Conservation (phyloP, 2,888 invertebrate species). For the Priocnemis perturbator region DNA sequence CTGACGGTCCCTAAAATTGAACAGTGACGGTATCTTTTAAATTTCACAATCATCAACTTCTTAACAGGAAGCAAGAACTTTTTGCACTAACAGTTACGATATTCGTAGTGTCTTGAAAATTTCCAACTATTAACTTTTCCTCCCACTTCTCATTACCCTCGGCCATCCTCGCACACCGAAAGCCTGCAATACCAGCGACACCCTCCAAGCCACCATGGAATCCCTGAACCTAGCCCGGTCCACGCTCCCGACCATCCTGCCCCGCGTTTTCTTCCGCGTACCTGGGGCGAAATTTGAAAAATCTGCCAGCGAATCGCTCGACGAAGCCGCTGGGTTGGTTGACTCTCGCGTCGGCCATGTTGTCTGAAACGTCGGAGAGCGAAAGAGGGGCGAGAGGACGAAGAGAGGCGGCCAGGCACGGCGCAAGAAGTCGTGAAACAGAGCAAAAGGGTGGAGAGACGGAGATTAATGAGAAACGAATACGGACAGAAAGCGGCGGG, state of each 20-base stretch:
- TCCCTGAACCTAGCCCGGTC: conserved; percentile 27
- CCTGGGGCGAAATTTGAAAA: conserved; percentile 51
- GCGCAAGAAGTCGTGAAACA: conserved; percentile 64
- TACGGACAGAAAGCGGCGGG: conserved; percentile 44
- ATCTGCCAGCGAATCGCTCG: conserved; percentile 46
- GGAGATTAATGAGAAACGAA: conserved; percentile 68
- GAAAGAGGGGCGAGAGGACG: conserved; percentile 51
- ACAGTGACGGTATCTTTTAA: too few relatives aligned
- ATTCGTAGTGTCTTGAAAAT: too few relatives aligned
- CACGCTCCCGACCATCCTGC: conserved; percentile 40
- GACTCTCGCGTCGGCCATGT: conserved; percentile 52
- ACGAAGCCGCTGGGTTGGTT: conserved; percentile 43
- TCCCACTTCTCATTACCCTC: too few relatives aligned
- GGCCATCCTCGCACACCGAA: too few relatives aligned
- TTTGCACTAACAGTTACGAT: too few relatives aligned
- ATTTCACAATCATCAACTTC: too few relatives aligned
- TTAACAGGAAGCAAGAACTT: too few relatives aligned
- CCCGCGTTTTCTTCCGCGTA: conserved; percentile 34
- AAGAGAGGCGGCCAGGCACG: conserved; percentile 59
- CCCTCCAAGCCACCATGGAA: conserved; percentile 28
- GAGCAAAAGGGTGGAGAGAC: conserved; percentile 65
- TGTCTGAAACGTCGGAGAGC: conserved; percentile 41
- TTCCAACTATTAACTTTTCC: too few relatives aligned
- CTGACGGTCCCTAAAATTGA: too few relatives aligned
- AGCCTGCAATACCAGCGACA: too few relatives aligned